Evolutionary conservation across 2,113 vertebrate species (phyloP), one percentile per base, ranked within the genome.

Genomic region (Mormyrus lacerda): DNA sequence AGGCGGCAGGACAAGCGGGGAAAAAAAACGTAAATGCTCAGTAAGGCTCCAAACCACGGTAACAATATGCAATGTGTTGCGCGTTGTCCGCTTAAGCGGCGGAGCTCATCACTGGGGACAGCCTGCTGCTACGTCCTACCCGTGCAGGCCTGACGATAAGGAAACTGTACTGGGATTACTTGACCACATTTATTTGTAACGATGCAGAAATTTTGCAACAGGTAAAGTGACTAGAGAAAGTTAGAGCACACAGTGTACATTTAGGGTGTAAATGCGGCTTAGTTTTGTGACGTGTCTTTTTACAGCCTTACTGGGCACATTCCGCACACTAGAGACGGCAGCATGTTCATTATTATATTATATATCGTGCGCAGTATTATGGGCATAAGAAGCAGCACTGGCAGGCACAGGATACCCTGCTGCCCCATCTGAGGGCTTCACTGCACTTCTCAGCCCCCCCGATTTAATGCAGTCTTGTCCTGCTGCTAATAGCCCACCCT

Each of bases 401-500:
- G 69, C 13, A 39, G 10, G 11, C 10, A 35, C 24, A 61, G 21
- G 21, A 13, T 73, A 73, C n/a, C 27, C 13, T 11, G 9, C n/a
- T 39, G 31, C 31, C 69, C 69, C 31, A 15, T 76, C 35, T 17
- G 15, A 6, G 69, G 69, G 69, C 31, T 76, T 76, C 15, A 7
- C 31, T 73, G 11, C 65, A 31, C 11, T 35, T 73, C 27, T 69
- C 61, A 11, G 8, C 61, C 31, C 31, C 4, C 15, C 21, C 13
- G 39, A 15, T 39, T 76, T 31, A 76, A 39, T 76, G 69, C 15
- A 39, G 69, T 39, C 69, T 35, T 39, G 69, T 39, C 35, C 69
- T 39, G 31, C 13, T 76, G 15, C 69, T 83, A 95, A 95, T 94
- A 93, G 94, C 92, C 93, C 94, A 94, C 93, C 93, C 86, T 92